Conservation (phyloP, 1,140 invertebrate genomes). For the Nephila pilipes region DNA sequence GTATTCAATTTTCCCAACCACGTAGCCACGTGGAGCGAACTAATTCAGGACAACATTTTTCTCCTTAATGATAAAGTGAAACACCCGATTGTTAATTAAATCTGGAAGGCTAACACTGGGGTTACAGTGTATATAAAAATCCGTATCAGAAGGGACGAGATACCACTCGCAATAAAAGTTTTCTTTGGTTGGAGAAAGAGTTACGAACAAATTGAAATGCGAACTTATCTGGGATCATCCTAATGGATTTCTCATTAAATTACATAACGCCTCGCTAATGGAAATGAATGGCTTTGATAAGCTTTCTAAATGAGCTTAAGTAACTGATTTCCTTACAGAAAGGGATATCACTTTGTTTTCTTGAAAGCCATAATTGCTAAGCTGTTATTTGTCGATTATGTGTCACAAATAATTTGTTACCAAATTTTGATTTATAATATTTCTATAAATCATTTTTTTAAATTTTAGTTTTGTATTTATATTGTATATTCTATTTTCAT, state of each 20-base stretch:
- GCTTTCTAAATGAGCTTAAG: neutral
- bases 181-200: neutral
- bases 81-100: neutral
- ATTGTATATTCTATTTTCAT: too few relatives aligned
- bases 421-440: neutral
- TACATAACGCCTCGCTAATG: neutral
- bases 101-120: neutral
- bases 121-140: neutral
- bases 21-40: neutral
- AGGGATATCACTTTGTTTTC: neutral
- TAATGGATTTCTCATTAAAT: neutral
- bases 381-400: too few relatives aligned
- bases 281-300: neutral
- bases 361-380: too few relatives aligned
- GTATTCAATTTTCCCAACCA: neutral
- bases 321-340: neutral
- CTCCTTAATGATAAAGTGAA: neutral
- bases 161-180: neutral
- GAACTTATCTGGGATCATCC: neutral
- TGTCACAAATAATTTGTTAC: neutral
- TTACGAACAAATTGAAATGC: neutral
- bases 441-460: neutral
- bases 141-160: neutral
- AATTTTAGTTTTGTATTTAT: too few relatives aligned
- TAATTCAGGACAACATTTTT: conserved; percentile 7